These are phyloP conservation scores for Triplophysa bombifrons DNA, from an alignment of 2,797 vertebrate genomes.

Conservation along the genomic window DNA sequence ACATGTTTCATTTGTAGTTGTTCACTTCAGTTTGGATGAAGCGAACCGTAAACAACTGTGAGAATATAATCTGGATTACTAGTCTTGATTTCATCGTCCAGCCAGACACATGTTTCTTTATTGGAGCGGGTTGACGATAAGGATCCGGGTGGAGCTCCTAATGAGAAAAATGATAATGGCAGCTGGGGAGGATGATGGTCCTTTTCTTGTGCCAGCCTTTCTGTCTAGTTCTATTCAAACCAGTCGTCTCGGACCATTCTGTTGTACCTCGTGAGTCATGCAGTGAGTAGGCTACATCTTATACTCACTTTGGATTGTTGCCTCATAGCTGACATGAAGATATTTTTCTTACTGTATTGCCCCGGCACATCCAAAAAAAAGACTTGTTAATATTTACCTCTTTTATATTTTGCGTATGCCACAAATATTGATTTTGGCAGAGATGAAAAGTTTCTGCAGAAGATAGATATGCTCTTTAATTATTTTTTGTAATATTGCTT, in stretches of 20 bases:
- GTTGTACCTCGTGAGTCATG: slow-evolving; percentile 1
- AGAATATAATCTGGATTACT: slow-evolving; percentile 24
- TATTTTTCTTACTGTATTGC: neutral
- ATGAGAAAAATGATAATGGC: slow-evolving; percentile 15
- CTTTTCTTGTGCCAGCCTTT: neutral
- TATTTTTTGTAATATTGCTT: too few relatives aligned
- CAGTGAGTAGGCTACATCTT: neutral
- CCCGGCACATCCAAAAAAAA: neutral
- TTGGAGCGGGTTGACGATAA: slow-evolving; percentile 14
- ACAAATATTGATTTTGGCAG: neutral
- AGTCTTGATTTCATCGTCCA: slow-evolving; percentile 26
- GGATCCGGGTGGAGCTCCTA: slow-evolving; percentile 1
- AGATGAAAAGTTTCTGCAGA: neutral
- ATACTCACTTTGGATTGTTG: slow-evolving; percentile 6
- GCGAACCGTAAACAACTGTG: neutral
- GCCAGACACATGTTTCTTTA: slow-evolving; percentile 18
- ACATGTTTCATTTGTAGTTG: neutral
- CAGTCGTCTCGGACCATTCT: neutral
- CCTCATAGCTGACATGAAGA: slow-evolving; percentile 8
- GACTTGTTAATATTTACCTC: neutral
- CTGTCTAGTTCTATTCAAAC: neutral
- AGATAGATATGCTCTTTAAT: neutral
- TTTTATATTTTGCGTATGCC: neutral
- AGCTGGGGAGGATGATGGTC: neutral
- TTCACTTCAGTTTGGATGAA: slow-evolving; percentile 19